Evolutionary conservation across 2,888 invertebrate genomes (phyloP), one percentile per base, ranked within the genome.

Genomic region (Leucozona laternaria): DNA sequence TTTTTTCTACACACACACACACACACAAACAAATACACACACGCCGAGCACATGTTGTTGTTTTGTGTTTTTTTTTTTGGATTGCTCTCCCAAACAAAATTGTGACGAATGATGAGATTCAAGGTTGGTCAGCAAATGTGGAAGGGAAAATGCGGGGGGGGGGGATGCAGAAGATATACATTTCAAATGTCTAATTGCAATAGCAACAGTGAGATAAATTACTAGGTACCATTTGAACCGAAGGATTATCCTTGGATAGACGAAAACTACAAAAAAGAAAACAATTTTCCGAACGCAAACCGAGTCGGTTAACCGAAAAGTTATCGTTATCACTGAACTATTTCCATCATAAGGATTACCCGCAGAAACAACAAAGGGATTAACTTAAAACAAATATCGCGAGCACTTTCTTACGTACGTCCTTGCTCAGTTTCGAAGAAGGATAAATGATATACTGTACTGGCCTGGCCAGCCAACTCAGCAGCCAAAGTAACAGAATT

Each of bases 371-470:
- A 68, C 45, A 20, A 58, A 43, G 22, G 20, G 13, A 50, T 40
- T 45, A 72, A 82, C 72, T 58, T 15, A 55, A 70, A 70, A 77
- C 28, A 77, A 79, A 79, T 60, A 60, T 50, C 72, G 53, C 84
- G 70, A 58, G 72, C 77, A 76, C 48, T 22, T 43, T 58, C 57
- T 55, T 37, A n/a, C 57, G 66, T 60, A 57, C 50, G 58, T 82
- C 73, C 81, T 82, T 72, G 68, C 75, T 60, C 78, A 81, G 78
- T 70, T 75, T 62, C 79, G 75, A 86, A 70, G 75, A 78, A 82
- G 70, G 86, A 86, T 81, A 81, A 79, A 79, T 82, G 86, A 75
- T 79, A 81, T 58, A 86, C 85, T 85, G 85, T 72, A 81, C 86
- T 86, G 86, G 81, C 81, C 70, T n/a, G n/a, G n/a, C n/a, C 25